phyloP scores from a whole-genome alignment of 2,113 vertebrate genomes.

The Eptesicus fuscus region DNA sequence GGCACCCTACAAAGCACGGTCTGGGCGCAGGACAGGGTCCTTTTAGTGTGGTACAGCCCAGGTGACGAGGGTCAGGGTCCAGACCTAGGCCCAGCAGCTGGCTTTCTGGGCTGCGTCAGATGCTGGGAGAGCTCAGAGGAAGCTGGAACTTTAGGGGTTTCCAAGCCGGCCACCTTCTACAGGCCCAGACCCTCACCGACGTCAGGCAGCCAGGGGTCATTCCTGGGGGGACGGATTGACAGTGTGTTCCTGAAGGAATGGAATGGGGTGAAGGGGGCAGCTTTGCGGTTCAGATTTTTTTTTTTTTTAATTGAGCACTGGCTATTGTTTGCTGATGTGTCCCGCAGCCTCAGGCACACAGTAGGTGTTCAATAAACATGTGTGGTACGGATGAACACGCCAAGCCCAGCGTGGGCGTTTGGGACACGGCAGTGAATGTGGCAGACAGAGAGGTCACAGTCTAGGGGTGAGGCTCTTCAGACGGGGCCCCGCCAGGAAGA shows the following conservation, averaged over 20 bases:
- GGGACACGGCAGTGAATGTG: not conserved
- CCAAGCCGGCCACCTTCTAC: not conserved
- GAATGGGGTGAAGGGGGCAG: not conserved
- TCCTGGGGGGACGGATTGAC: not conserved
- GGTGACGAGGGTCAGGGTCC: not conserved
- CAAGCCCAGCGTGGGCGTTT: not conserved
- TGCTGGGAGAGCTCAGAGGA: not conserved
- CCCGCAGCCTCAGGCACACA: not conserved
- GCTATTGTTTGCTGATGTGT: not conserved
- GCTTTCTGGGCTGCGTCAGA: not conserved
- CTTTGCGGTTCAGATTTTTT: not conserved
- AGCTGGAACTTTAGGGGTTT: not conserved
- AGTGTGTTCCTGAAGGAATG: not conserved
- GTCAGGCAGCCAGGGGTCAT: not conserved
- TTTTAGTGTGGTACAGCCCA: rapidly evolving
- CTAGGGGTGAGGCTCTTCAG: not conserved
- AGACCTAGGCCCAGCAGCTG: not conserved
- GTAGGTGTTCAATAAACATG: not conserved
- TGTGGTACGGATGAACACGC: rapidly evolving
- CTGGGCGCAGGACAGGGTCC: not conserved
- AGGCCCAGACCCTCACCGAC: not conserved
- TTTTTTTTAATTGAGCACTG: not conserved
- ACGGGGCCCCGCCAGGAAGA: conserved; percentile 82
- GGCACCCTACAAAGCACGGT: not conserved
- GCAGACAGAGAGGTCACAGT: not conserved